Conservation (phyloP, 2,797 vertebrate genomes). For the Hypotaenidia okinawae region DNA sequence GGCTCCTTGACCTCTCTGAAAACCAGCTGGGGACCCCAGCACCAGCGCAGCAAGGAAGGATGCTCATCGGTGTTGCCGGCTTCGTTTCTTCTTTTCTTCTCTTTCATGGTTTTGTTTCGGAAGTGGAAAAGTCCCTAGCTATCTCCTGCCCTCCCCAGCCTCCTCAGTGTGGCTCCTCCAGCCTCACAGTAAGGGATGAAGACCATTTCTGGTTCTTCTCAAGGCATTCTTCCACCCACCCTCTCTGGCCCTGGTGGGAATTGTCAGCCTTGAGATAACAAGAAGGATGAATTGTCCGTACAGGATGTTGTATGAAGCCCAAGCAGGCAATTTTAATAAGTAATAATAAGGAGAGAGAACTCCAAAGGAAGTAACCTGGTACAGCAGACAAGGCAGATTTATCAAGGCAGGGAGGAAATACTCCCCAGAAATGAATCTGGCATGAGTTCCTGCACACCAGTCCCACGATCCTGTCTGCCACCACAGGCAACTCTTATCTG, state of each 20-base stretch:
- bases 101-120: not conserved
- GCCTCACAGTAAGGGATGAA: not conserved
- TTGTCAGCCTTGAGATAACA: constrained; percentile 76
- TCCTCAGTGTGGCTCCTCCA: not conserved
- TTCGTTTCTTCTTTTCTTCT: not conserved
- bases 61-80: accelerated
- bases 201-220: constrained; percentile 76
- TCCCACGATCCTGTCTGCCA: constrained; percentile 77
- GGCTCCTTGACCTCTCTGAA: not conserved
- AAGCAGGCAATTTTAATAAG: constrained; percentile 78
- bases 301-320: constrained; percentile 76
- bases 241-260: constrained; percentile 72
- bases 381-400: constrained; percentile 75
- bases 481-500: constrained; percentile 74
- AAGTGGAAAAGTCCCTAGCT: not conserved
- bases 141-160: constrained; percentile 8
- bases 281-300: constrained; percentile 73
- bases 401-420: constrained; percentile 79
- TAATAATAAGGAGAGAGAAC: constrained; percentile 72
- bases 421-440: constrained; percentile 78
- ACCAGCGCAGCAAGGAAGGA: not conserved
- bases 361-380: constrained; percentile 75
- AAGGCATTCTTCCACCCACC: constrained; percentile 71
- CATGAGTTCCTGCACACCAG: constrained; percentile 62
- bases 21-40: not conserved